phyloP scores from a whole-genome alignment of 53 echinoderm and acorn worm species.

The Luidia sarsii region DNA sequence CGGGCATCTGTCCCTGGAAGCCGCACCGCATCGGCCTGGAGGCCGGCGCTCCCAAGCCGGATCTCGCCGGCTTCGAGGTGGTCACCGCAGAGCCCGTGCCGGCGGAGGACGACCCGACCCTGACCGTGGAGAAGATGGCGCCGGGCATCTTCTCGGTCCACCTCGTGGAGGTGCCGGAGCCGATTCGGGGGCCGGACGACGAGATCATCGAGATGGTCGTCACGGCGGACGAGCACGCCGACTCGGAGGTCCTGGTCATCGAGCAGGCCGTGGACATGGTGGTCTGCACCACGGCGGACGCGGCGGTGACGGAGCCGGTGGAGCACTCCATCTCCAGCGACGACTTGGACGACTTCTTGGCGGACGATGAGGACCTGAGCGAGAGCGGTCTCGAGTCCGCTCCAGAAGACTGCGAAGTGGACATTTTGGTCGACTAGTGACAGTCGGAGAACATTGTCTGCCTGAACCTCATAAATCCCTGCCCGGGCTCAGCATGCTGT shows the following conservation, averaged over 20 bases:
- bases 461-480: too few species aligned
- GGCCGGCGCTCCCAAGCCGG: not conserved
- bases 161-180: slow-evolving; percentile 31
- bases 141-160: not conserved
- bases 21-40: slow-evolving; percentile 6
- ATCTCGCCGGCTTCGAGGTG: not conserved
- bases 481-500: too few species aligned
- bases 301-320: not conserved
- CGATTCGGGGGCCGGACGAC: slow-evolving; percentile 28
- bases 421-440: too few species aligned
- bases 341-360: slow-evolving; percentile 41
- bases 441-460: too few species aligned
- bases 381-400: not conserved
- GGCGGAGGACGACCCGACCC: not conserved
- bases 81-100: not conserved
- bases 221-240: not conserved
- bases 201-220: slow-evolving; percentile 48
- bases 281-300: not conserved
- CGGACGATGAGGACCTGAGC: slow-evolving; percentile 38
- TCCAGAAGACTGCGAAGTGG: not conserved
- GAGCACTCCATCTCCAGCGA: slow-evolving; percentile 46
- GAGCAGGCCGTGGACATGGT: slow-evolving; percentile 38
- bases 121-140: not conserved
- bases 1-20: slow-evolving; percentile 47
- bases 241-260: not conserved